Evolutionary conservation across 2,888 invertebrate species (phyloP).

Genomic region (Steinernema hermaphroditum): DNA sequence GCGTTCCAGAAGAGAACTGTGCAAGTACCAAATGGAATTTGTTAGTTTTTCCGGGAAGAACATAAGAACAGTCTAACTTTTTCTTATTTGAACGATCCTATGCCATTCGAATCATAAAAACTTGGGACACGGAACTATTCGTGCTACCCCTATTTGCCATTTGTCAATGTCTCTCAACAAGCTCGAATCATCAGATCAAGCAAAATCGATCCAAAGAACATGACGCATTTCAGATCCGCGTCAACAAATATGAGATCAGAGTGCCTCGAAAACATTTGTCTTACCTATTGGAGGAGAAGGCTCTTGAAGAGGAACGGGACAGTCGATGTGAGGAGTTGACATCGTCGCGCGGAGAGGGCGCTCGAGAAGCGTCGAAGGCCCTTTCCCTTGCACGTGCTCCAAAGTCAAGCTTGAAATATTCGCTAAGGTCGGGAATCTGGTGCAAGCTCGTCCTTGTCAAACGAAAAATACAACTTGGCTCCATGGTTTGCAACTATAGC

Average conservation of each 20-base stretch:
- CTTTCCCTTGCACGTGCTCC: constrained; percentile 3
- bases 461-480: constrained; percentile 6
- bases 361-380: background rate
- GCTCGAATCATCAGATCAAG: too few relatives aligned
- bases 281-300: constrained; percentile 17
- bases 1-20: background rate
- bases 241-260: too few relatives aligned
- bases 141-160: too few relatives aligned
- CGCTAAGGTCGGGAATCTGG: constrained; percentile 27
- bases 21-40: background rate
- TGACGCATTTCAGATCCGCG: too few relatives aligned
- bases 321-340: background rate
- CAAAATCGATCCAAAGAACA: too few relatives aligned
- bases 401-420: constrained; percentile 21
- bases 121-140: too few relatives aligned
- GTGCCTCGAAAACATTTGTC: background rate
- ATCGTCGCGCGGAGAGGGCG: background rate
- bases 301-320: constrained; percentile 1
- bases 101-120: too few relatives aligned
- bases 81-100: too few relatives aligned
- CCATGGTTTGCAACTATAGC: background rate
- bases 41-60: background rate
- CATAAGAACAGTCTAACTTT: too few relatives aligned
- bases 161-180: too few relatives aligned
- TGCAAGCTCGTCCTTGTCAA: constrained; percentile 17